Evolutionary conservation across 2,113 vertebrate species (phyloP).

Genomic region (Campylorhamphus procurvoides): DNA sequence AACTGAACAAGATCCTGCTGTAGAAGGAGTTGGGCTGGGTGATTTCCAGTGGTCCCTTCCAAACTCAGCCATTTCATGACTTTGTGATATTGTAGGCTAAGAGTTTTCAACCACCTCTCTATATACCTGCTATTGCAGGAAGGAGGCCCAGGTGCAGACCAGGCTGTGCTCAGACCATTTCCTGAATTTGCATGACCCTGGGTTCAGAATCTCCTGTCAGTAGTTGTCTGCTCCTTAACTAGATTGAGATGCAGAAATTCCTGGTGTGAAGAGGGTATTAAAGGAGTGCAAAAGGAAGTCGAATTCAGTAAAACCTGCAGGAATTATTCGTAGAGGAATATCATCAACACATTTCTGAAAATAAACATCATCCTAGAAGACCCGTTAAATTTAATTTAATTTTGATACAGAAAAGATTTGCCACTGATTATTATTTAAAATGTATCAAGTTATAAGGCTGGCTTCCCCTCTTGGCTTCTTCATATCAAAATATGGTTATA

Average conservation of each 20-base stretch:
- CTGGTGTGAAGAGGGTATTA: background rate
- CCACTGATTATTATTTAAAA: background rate
- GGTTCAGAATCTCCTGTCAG: background rate
- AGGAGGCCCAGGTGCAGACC: background rate
- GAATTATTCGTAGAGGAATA: background rate
- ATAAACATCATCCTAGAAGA: background rate
- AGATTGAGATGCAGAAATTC: background rate
- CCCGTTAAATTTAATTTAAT: background rate
- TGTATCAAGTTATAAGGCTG: background rate
- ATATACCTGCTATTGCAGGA: background rate
- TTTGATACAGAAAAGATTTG: background rate
- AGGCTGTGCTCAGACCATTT: background rate
- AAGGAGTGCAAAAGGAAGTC: background rate
- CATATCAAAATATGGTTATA: background rate
- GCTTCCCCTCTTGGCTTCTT: background rate
- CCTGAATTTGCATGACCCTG: rapidly evolving
- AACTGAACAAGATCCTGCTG: background rate
- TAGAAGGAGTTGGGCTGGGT: background rate
- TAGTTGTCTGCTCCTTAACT: background rate
- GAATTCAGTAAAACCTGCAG: background rate
- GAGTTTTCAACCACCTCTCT: background rate
- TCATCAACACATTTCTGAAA: background rate
- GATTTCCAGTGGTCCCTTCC: background rate
- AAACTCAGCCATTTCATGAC: background rate
- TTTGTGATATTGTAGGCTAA: background rate